Evolutionary conservation across 2,888 invertebrate genomes (phyloP).

Genomic region (Blastobasis adustella): DNA sequence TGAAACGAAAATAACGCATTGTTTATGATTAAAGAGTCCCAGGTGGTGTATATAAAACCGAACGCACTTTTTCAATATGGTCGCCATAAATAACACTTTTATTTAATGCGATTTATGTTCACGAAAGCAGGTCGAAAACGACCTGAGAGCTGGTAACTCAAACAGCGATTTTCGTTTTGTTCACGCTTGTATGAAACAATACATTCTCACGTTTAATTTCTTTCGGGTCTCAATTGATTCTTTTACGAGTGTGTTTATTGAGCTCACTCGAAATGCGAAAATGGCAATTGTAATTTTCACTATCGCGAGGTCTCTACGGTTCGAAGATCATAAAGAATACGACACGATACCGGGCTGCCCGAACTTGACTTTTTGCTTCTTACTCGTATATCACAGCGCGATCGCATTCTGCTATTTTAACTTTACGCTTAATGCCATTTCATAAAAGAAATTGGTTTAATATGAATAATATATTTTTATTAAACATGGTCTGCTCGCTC

Average conservation of each 20-base stretch:
- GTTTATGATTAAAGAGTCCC: constrained; percentile 32
- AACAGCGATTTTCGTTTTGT: constrained; percentile 64
- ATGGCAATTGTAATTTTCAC: constrained; percentile 53
- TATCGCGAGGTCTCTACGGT: constrained; percentile 14
- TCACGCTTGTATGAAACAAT: constrained; percentile 69
- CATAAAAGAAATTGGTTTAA: too few relatives aligned
- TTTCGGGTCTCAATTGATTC: constrained; percentile 68
- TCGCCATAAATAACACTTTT: constrained; percentile 60
- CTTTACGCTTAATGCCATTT: too few relatives aligned
- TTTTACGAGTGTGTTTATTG: constrained; percentile 74
- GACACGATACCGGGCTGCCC: not conserved
- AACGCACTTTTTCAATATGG: constrained; percentile 52
- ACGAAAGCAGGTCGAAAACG: constrained; percentile 69
- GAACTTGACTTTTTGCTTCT: too few relatives aligned
- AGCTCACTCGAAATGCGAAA: constrained; percentile 60
- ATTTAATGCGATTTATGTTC: constrained; percentile 67
- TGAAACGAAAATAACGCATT: constrained; percentile 32
- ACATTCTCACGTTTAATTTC: constrained; percentile 75
- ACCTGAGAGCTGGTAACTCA: constrained; percentile 66
- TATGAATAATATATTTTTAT: too few relatives aligned
- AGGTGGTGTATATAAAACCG: constrained; percentile 15
- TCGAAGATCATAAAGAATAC: not conserved
- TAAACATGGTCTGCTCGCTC: too few relatives aligned
- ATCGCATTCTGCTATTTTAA: too few relatives aligned
- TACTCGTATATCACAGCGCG: too few relatives aligned